Base-by-base conservation (phyloP, 1,140 invertebrate species). In the Listronotus oregonensis region DNA sequence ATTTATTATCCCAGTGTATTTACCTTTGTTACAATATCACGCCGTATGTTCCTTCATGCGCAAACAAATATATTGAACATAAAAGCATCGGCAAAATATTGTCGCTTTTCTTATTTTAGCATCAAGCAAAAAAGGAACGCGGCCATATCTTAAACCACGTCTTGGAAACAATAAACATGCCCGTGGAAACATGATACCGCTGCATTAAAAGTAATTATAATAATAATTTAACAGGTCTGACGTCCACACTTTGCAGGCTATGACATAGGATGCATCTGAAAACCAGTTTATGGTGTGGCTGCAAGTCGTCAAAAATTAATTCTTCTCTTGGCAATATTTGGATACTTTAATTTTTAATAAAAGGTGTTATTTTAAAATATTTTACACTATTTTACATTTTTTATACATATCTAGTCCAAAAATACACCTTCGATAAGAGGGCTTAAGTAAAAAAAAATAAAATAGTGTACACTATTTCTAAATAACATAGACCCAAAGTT, bases 141-240 rank as follows among this genome's bases (percentile, higher is more conserved):
- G 42, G 43, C 46, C 56, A 46, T 70, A 70, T 70, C 68, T 70
- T 64, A 63, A 67, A 61, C 62, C 64, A 57, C 55, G 64, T 49
- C 64, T 44, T 44, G 60, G 54, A 60, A 70, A 72, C 67, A 72
- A 72, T 72, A 72, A 72, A 72, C 70, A 72, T 72, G 71, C 59
- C 71, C 70, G 46, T 31, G 40, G 71, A 66, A 72, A 72, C 71
- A 66, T 72, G 71, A 72, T 72, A 72, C 71, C 21, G 68, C 27
- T 55, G 63, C 71, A 72, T 72, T 72, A 72, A 72, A 72, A 72
- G 71, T 72, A 72, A 72, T 72, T 72, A 72, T 72, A 72, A 72
- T 72, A 70, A 72, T 72, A 72, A 70, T 70, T 72, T 70, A 72
- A 64, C 60, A 58, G 61, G 46, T 61, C 59, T 55, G 68, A 72